Conservation (phyloP, 2,888 invertebrate species). For the Mimumesa dahlbomi region DNA sequence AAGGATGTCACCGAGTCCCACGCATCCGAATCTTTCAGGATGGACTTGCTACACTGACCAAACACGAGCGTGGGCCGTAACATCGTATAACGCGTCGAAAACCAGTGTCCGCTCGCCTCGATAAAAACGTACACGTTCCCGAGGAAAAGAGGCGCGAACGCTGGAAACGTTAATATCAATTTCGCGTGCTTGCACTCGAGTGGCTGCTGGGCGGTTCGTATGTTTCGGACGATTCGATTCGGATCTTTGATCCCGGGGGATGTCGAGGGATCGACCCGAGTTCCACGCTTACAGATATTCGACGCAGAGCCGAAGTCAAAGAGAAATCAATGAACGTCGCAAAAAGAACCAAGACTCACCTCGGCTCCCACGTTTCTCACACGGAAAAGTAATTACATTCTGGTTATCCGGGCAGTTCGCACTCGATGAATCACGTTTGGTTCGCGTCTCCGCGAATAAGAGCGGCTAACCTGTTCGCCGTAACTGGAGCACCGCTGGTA, state of each 20-base stretch:
- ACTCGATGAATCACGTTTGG: constrained; percentile 46
- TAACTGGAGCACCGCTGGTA: constrained; percentile 51
- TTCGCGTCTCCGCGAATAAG: constrained; percentile 23
- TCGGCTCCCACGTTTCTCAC: constrained; percentile 24
- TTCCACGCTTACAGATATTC: too few relatives aligned
- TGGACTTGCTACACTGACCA: constrained; percentile 15
- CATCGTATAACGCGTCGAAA: constrained; percentile 10
- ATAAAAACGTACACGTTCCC: not conserved
- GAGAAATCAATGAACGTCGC: constrained; percentile 2
- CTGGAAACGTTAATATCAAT: too few relatives aligned
- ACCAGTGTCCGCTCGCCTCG: constrained; percentile 15
- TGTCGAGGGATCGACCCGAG: too few relatives aligned
- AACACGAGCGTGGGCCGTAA: constrained; percentile 42
- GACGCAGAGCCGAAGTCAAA: too few relatives aligned
- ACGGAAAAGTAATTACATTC: constrained; percentile 37
- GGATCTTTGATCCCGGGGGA: too few relatives aligned
- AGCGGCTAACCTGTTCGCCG: constrained; percentile 46
- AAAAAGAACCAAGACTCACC: constrained; percentile 9
- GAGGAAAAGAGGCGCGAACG: too few relatives aligned
- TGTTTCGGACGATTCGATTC: too few relatives aligned
- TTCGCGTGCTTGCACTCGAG: too few relatives aligned
- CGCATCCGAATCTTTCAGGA: constrained; percentile 35
- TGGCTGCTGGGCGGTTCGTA: too few relatives aligned
- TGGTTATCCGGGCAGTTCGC: constrained; percentile 18
- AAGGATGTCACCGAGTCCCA: constrained; percentile 45